Evolutionary conservation across 1,140 invertebrate genomes (phyloP).

Genomic region (Gryon sp.): DNA sequence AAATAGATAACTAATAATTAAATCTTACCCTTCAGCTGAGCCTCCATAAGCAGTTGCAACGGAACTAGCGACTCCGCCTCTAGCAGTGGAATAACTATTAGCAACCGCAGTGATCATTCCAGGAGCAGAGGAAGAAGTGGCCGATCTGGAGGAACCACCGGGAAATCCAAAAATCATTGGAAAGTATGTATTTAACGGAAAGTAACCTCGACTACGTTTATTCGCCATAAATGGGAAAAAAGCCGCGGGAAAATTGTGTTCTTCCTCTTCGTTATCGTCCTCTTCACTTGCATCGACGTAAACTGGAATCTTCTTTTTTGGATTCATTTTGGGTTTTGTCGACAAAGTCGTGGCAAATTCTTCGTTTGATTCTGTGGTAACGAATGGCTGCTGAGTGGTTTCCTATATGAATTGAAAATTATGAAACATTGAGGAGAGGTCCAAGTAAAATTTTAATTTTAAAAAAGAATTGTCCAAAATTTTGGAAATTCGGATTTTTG

Average conservation of each 20-base stretch:
- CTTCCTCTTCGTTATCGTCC: constrained; percentile 67
- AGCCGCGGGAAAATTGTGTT: constrained; percentile 62
- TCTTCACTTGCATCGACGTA: constrained; percentile 58
- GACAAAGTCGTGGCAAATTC: not conserved
- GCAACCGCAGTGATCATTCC: constrained; percentile 78
- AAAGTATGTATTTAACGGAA: constrained; percentile 74
- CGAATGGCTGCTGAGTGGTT: too few relatives aligned
- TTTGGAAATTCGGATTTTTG: too few relatives aligned
- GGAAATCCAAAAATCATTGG: constrained; percentile 77
- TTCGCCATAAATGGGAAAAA: constrained; percentile 67
- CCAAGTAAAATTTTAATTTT: too few relatives aligned
- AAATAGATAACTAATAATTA: not conserved
- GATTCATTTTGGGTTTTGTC: not conserved
- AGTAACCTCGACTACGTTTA: constrained; percentile 61
- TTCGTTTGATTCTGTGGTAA: constrained; percentile 8
- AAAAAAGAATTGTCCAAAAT: too few relatives aligned
- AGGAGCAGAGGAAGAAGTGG: constrained; percentile 63
- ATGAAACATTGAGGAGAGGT: too few relatives aligned
- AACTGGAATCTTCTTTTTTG: constrained; percentile 59
- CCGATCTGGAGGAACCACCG: constrained; percentile 55
- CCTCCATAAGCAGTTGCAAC: constrained; percentile 79
- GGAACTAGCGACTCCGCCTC: constrained; percentile 79
- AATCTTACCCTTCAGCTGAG: constrained; percentile 66
- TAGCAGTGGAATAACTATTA: constrained; percentile 80
- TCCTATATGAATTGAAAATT: too few relatives aligned